A percentile compares a stretch with the other conserved stretches of the same genome.
phyloP scores from a whole-genome alignment of 2,113 vertebrate genomes.

The Halichoeres trimaculatus region DNA sequence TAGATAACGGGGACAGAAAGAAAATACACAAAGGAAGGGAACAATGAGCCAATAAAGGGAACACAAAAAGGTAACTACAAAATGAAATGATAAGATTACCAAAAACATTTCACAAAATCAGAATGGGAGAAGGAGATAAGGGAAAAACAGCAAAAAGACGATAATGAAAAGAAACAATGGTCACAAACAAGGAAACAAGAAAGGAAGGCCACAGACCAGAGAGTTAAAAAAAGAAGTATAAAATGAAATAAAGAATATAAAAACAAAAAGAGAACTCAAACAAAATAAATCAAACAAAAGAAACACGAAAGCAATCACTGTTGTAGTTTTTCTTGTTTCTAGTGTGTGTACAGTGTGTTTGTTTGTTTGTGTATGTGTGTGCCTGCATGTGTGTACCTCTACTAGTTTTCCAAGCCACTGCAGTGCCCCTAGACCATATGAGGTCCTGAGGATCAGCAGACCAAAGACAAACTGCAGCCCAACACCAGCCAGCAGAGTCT shows the following conservation, averaged over 20 bases:
- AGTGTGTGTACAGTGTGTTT: background rate
- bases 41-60: no score
- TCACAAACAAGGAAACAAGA: no score
- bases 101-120: no score
- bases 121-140: no score
- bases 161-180: no score
- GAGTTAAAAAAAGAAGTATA: no score
- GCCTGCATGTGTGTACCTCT: constrained; percentile 78
- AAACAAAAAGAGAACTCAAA: background rate
- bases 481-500: constrained; percentile 85
- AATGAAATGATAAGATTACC: no score
- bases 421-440: constrained; percentile 81
- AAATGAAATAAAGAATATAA: background rate
- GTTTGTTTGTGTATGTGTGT: background rate
- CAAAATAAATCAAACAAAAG: background rate
- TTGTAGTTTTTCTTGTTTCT: background rate
- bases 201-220: no score
- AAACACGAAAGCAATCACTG: background rate
- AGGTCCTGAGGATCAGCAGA: constrained; percentile 86
- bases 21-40: no score
- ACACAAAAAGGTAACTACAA: no score
- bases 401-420: constrained; percentile 86
- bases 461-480: constrained; percentile 89
- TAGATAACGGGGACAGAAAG: no score
- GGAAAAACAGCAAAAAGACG: background rate